A percentile compares a stretch with the other conserved stretches of the same genome.
Conservation (phyloP, 2,888 invertebrate genomes). For the Celastrina argiolus region DNA sequence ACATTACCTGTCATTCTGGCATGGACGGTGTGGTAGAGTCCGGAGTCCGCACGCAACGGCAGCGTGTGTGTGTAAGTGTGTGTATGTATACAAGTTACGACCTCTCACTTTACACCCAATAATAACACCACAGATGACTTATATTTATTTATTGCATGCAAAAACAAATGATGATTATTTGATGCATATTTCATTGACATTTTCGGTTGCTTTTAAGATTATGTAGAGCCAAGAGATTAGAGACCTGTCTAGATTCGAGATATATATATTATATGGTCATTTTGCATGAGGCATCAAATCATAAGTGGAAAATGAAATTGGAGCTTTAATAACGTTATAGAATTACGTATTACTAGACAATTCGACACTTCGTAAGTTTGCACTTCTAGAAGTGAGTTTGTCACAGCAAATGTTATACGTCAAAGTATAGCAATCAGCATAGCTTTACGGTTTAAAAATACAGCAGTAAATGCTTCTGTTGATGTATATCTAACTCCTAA, state of each 20-base stretch:
- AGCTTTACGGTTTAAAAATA: background rate
- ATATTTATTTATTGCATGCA: slow-evolving; percentile 1
- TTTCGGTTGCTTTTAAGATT: too few relatives aligned
- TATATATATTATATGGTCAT: too few relatives aligned
- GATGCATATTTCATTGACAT: slow-evolving; percentile 6
- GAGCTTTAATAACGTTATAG: too few relatives aligned
- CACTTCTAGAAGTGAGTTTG: too few relatives aligned
- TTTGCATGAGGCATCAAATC: too few relatives aligned
- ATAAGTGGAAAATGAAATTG: too few relatives aligned
- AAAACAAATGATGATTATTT: background rate
- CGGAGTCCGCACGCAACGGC: slow-evolving; percentile 49
- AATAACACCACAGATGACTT: slow-evolving; percentile 24
- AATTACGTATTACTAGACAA: too few relatives aligned
- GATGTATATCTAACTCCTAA: slow-evolving; percentile 14
- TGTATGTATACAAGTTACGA: slow-evolving; percentile 34
- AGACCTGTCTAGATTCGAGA: too few relatives aligned
- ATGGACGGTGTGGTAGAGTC: slow-evolving; percentile 31
- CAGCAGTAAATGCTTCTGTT: background rate
- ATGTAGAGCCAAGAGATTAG: too few relatives aligned
- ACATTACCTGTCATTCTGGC: slow-evolving; percentile 55
- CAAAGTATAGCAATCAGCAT: too few relatives aligned
- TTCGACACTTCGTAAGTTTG: too few relatives aligned
- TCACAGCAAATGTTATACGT: too few relatives aligned
- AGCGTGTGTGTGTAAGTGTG: slow-evolving; percentile 40
- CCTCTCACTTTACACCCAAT: slow-evolving; percentile 39